Percentiles rank a stretch among this genome's conserved stretches.
These are phyloP conservation scores for Cantharis rufa DNA, from an alignment of 2,888 invertebrate genomes.

Conservation along the genomic window DNA sequence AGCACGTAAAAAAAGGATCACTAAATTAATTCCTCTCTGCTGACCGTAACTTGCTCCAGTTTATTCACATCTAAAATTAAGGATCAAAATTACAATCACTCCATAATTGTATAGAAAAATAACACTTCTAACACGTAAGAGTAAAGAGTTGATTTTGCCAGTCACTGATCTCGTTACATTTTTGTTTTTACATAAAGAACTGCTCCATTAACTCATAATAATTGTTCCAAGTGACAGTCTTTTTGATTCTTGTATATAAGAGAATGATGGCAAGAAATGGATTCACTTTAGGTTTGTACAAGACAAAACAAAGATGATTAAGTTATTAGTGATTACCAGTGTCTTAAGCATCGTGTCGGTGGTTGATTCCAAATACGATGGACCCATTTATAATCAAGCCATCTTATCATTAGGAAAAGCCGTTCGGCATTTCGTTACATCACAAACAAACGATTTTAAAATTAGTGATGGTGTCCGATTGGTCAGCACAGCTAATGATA, in stretches of 20 bases:
- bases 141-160: conserved; percentile 28
- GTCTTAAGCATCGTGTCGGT: conserved; percentile 28
- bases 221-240: conserved; percentile 33
- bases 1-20: conserved; percentile 26
- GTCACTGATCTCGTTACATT: conserved; percentile 41
- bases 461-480: conserved; percentile 68
- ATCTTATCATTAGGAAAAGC: conserved; percentile 52
- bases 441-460: conserved; percentile 60
- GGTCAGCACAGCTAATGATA: conserved; percentile 60
- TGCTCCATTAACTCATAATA: conserved; percentile 55
- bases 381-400: conserved; percentile 43
- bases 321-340: conserved; percentile 43
- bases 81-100: conserved; percentile 32
- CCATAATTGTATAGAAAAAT: conserved; percentile 24
- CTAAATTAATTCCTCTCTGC: conserved; percentile 44
- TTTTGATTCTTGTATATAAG: conserved; percentile 29
- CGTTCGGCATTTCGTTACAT: conserved; percentile 60
- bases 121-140: conserved; percentile 33
- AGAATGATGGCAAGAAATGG: background rate
- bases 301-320: conserved; percentile 42
- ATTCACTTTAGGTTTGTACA: conserved; percentile 24
- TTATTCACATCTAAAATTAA: conserved; percentile 36
- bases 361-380: conserved; percentile 34
- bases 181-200: conserved; percentile 46
- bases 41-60: conserved; percentile 53